Evolutionary conservation across 2,888 invertebrate genomes (phyloP), one percentile per base, ranked within the genome.

Genomic region (Urechis unicinctus): DNA sequence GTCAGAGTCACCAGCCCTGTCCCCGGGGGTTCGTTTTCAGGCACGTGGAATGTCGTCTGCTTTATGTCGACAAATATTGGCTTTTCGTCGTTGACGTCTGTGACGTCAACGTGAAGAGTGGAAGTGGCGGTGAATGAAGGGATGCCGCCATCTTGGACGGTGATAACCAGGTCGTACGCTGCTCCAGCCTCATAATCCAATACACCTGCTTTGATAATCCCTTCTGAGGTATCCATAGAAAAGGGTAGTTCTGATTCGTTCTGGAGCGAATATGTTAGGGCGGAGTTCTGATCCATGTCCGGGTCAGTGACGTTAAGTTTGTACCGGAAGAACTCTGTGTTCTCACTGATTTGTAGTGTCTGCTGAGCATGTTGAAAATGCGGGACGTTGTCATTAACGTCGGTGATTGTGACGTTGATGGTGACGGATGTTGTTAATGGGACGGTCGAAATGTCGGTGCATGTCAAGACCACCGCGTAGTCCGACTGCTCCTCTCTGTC

Each of bases 91-190:
- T 58, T 53, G 3, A 66, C 58, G 48, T 72, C 73, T 5, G 62
- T 56, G 1, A 73, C 64, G 45, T 62, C 57, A 4, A 73, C 60
- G 17, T 56, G 62, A 1, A 71, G 65, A 9, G 21, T 61, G 9
- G 66, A 66, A 9, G 69, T 66, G 43, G 66, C 61, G 30, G 67
- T 66, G 47, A 62, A 48, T 1, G 67, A 59, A 0, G 70, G 68
- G 3, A 58, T 61, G 0, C 71, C 71, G 48, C 66, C 64, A 60
- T 73, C 73, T 3, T 58, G 62, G n/a, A 69, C 72, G 2, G 66
- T 58, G 5, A 73, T 66, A 5, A 62, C 59, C 56, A 72, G 72
- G 36, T 63, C 61, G 53, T 56, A 56, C 45, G 44, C 51, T 21
- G 49, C 36, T 21, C 48, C 28, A 3, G 46, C 36, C 50, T 62